These are phyloP conservation scores for Adelognathus sp. DNA, from an alignment of 2,888 invertebrate genomes.

Conservation along the genomic window DNA sequence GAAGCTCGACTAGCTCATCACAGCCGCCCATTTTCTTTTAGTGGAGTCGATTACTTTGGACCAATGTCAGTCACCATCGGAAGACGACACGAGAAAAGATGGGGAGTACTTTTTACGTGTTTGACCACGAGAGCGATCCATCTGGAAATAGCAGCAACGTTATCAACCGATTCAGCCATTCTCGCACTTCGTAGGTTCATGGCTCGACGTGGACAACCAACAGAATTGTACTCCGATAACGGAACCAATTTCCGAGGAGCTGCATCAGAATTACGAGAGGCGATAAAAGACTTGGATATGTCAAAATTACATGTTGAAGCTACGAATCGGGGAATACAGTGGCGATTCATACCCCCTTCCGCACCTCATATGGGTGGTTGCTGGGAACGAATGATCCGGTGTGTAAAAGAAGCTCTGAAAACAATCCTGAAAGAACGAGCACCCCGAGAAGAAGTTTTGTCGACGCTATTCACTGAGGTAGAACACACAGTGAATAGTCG, in stretches of 20 bases:
- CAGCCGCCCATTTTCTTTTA: background rate
- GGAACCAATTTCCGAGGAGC: conserved; percentile 4
- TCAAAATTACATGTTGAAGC: background rate
- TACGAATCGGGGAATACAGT: background rate
- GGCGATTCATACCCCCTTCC: conserved; percentile 14
- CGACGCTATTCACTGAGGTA: background rate
- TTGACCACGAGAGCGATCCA: background rate
- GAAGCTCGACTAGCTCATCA: background rate
- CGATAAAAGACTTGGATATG: background rate
- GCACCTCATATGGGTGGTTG: conserved; percentile 22
- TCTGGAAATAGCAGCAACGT: background rate
- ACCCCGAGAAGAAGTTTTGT: background rate
- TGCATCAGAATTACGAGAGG: conserved; percentile 1
- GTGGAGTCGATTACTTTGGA: background rate
- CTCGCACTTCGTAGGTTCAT: background rate
- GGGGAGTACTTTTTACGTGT: background rate
- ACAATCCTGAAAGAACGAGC: background rate
- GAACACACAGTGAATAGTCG: conserved; percentile 17
- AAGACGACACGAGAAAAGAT: background rate
- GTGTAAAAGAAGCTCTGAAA: background rate
- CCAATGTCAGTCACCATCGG: background rate
- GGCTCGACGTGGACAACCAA: background rate
- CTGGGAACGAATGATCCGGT: conserved; percentile 12
- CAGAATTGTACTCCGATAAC: conserved; percentile 4
- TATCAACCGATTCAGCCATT: background rate